These are phyloP conservation scores for Trichonephila clavata DNA, from an alignment of 1,140 invertebrate genomes.

Conservation along the genomic window DNA sequence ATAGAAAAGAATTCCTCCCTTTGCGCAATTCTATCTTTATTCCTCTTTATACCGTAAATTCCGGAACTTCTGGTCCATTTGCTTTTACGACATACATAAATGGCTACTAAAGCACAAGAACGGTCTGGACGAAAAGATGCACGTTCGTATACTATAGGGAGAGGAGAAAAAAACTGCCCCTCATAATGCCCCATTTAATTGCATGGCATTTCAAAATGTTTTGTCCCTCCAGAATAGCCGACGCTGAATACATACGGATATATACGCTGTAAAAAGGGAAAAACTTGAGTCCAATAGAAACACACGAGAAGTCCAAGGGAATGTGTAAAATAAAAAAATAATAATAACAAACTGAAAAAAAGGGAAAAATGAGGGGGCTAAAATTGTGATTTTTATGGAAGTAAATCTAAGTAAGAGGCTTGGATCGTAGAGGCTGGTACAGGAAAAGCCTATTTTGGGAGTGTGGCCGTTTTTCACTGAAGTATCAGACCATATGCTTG, in stretches of 20 bases:
- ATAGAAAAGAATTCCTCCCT: constrained; percentile 62
- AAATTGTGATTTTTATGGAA: constrained; percentile 69
- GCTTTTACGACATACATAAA: constrained; percentile 77
- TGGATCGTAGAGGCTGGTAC: constrained; percentile 44
- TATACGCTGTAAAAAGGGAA: constrained; percentile 3
- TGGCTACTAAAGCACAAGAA: constrained; percentile 70
- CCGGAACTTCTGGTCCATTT: constrained; percentile 70
- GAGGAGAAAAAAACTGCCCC: constrained; percentile 15
- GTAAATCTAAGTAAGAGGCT: constrained; percentile 67
- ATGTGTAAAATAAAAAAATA: constrained; percentile 35
- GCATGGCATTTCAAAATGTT: constrained; percentile 73
- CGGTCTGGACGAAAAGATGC: constrained; percentile 37
- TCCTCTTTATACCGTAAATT: constrained; percentile 73
- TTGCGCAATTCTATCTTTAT: constrained; percentile 58
- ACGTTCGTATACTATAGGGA: neutral
- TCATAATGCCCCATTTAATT: constrained; percentile 76
- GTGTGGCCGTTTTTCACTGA: constrained; percentile 71
- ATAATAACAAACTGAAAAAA: neutral
- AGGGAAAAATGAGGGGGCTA: constrained; percentile 4
- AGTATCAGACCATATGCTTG: constrained; percentile 71
- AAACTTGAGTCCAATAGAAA: neutral
- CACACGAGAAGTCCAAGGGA: constrained; percentile 38
- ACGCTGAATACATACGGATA: constrained; percentile 51
- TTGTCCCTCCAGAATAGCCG: constrained; percentile 21
- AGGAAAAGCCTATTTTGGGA: constrained; percentile 56